These are phyloP conservation scores for Dasyurus viverrinus DNA, from an alignment of 2,113 vertebrate species.

Conservation along the genomic window DNA sequence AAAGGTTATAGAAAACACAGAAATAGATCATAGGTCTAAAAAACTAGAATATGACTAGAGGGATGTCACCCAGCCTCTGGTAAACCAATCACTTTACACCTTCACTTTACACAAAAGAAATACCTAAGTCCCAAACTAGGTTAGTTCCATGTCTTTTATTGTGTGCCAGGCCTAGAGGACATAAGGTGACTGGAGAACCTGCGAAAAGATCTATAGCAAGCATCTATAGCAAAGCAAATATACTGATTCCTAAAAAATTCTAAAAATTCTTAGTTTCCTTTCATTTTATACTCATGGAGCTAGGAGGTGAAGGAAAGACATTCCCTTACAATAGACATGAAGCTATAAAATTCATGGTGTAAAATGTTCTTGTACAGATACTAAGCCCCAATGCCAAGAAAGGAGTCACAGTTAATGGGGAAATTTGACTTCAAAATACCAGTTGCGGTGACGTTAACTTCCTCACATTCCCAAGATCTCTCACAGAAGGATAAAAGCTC, in stretches of 20 bases:
- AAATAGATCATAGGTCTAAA: background rate
- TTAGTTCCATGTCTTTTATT: background rate
- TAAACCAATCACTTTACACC: background rate
- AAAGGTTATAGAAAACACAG: background rate
- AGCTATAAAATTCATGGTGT: background rate
- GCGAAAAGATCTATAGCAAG: too few species aligned
- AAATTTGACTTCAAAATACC: background rate
- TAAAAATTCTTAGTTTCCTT: background rate
- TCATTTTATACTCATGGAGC: background rate
- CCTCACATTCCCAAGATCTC: background rate
- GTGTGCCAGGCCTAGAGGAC: background rate
- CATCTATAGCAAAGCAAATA: background rate
- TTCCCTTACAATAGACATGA: background rate
- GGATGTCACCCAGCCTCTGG: background rate
- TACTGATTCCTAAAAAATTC: background rate
- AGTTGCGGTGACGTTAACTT: background rate
- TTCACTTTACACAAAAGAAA: background rate
- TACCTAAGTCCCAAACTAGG: background rate
- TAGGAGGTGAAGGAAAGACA: background rate
- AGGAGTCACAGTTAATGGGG: background rate
- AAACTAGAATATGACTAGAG: background rate
- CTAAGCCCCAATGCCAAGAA: background rate
- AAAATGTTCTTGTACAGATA: background rate
- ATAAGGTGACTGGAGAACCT: background rate
- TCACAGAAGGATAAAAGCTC: background rate